Percentiles rank a stretch among this genome's conserved stretches.
Evolutionary conservation across 1,140 invertebrate species (phyloP).

Genomic region (Atta cephalotes): DNA sequence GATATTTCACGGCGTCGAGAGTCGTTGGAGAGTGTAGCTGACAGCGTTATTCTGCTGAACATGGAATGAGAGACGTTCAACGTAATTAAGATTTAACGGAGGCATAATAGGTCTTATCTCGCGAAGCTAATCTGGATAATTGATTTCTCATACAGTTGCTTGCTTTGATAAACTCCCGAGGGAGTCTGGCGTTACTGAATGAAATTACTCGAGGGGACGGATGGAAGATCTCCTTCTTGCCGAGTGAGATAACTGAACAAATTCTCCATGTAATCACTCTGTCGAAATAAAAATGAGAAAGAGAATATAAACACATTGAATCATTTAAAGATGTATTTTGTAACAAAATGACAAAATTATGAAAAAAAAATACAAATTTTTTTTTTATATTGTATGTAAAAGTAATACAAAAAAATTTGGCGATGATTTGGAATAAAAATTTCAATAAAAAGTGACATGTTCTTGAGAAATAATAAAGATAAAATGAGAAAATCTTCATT

Average conservation of each 20-base stretch:
- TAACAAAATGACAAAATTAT: too few species aligned
- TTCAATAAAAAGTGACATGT: too few species aligned
- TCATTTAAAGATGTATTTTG: neutral
- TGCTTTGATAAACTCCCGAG: constrained; percentile 9
- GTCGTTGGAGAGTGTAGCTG: constrained; percentile 49
- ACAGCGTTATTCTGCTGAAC: constrained; percentile 58
- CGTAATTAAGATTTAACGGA: constrained; percentile 72
- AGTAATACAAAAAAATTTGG: too few species aligned
- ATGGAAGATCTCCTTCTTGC: neutral
- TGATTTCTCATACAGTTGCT: constrained; percentile 60
- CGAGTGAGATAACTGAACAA: neutral
- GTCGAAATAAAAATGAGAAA: neutral
- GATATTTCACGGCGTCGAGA: constrained; percentile 65
- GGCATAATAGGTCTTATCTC: constrained; percentile 63
- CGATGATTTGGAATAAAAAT: too few species aligned
- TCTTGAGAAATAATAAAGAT: too few species aligned
- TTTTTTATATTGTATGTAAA: neutral
- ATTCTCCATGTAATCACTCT: neutral
- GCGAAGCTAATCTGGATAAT: constrained; percentile 63
- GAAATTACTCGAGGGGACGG: neutral
- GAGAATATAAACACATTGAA: neutral
- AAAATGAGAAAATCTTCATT: too few species aligned
- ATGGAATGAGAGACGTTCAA: constrained; percentile 21
- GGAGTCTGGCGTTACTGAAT: neutral
- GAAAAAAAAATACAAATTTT: too few species aligned